Evolutionary conservation across 2,113 vertebrate species (phyloP).

Genomic region (Himantopus leucocephalus): DNA sequence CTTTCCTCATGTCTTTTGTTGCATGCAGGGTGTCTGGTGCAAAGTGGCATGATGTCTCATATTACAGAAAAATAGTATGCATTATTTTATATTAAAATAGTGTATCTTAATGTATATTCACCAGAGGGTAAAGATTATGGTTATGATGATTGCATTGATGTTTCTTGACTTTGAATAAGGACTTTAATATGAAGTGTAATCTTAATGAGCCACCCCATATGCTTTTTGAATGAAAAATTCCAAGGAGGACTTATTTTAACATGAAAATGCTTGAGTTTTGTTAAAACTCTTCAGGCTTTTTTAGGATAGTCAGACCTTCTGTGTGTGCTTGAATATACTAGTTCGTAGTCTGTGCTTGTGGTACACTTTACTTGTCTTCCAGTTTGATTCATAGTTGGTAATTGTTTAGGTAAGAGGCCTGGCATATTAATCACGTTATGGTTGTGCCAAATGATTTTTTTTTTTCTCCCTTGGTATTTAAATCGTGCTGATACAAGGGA

Average conservation of each 20-base stretch:
- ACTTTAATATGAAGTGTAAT: neutral
- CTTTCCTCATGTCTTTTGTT: neutral
- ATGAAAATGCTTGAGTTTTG: neutral
- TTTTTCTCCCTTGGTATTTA: neutral
- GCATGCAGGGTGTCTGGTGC: neutral
- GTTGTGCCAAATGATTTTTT: neutral
- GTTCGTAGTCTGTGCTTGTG: neutral
- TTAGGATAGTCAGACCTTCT: neutral
- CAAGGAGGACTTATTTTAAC: neutral
- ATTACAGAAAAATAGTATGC: neutral
- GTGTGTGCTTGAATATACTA: neutral
- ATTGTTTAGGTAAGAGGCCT: neutral
- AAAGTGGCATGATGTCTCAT: neutral
- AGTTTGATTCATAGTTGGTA: neutral
- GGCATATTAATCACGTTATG: neutral
- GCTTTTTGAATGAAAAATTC: neutral
- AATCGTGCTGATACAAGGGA: neutral
- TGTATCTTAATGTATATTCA: neutral
- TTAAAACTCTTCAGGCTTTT: neutral
- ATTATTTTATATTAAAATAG: neutral
- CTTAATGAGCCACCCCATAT: neutral
- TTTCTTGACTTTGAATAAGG: neutral
- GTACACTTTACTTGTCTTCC: neutral
- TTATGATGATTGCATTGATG: neutral
- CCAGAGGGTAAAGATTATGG: neutral